These are phyloP conservation scores for Nematostella vectensis DNA, from an alignment of 92 coral and sea anemone genomes.

Conservation along the genomic window DNA sequence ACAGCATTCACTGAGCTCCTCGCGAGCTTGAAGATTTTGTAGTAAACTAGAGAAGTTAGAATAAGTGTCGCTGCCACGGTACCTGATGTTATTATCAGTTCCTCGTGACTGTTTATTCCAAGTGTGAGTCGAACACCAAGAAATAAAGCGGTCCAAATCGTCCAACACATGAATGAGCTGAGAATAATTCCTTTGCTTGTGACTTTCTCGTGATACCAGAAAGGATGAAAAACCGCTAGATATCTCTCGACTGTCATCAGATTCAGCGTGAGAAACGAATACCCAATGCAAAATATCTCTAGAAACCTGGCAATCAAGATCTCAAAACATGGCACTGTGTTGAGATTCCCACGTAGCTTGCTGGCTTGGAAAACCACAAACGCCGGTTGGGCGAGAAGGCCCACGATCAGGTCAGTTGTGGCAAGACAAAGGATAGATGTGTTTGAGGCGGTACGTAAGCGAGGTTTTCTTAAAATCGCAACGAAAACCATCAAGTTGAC, in stretches of 20 bases:
- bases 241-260: slow-evolving; percentile 29
- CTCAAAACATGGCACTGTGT: neutral
- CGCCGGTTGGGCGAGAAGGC: neutral
- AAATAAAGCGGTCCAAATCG: slow-evolving; percentile 17
- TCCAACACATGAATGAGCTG: slow-evolving; percentile 16
- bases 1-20: slow-evolving; percentile 18
- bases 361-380: neutral
- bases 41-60: slow-evolving; percentile 33
- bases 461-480: neutral
- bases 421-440: slow-evolving; percentile 1
- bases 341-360: neutral
- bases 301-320: neutral
- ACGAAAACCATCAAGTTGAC: neutral
- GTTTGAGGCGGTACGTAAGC: neutral
- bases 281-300: slow-evolving; percentile 30
- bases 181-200: slow-evolving; percentile 21
- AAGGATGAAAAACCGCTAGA: slow-evolving; percentile 28
- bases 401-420: neutral
- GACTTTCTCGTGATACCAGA: slow-evolving; percentile 9
- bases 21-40: slow-evolving; percentile 33
- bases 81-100: neutral
- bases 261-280: slow-evolving; percentile 27
- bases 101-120: neutral
- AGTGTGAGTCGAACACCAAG: slow-evolving; percentile 19
- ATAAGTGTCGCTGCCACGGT: slow-evolving; percentile 14